Evolutionary conservation across 2,888 invertebrate species (phyloP), one percentile per base, ranked within the genome.

Genomic region (Brachypterus glaber): DNA sequence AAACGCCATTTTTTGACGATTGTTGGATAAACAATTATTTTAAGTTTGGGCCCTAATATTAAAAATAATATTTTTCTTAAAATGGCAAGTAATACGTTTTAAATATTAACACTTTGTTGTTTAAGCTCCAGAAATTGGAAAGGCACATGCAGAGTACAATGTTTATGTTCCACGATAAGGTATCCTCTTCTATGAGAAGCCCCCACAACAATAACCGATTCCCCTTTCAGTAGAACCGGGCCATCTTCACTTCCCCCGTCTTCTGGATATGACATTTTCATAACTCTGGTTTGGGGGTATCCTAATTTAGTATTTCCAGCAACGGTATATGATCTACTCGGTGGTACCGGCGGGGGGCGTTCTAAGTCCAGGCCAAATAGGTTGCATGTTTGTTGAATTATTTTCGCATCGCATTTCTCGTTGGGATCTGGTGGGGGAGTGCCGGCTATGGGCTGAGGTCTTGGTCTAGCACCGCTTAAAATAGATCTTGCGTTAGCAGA

Each of bases 331-430:
- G 87, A 79, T 52, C 93, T 76, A 55, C 88, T 82, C 18, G 89
- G 86, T 32, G 93, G 93, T 47, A 93, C 80, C 17, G 92, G 90
- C 21, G 93, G 93, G 21, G 92, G 90, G 44, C 87, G 75, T 68
- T 91, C 90, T 71, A 90, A 71, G 67, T 92, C 91, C 40, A 92
- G 72, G 7, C 91, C 91, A 61, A 90, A 90, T 32, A 91, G 73
- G 44, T 82, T 85, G 64, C 91, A 91, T 15, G 91, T 90, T 59
- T 88, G 85, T 62, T 89, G 88, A 51, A 90, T 88, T 59, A 87
- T 82, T 64, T 86, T 84, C 39, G 82, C 80, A 67, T 90, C 90
- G 65, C 87, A 87, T 68, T 87, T 83, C 62, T 88, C 88, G 53
- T 78, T 74, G 9, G 79, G 80, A 59, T 87, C 87, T 17, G 85